Base-by-base conservation (phyloP, 2,113 vertebrate species). In the Grammomys surdaster region DNA sequence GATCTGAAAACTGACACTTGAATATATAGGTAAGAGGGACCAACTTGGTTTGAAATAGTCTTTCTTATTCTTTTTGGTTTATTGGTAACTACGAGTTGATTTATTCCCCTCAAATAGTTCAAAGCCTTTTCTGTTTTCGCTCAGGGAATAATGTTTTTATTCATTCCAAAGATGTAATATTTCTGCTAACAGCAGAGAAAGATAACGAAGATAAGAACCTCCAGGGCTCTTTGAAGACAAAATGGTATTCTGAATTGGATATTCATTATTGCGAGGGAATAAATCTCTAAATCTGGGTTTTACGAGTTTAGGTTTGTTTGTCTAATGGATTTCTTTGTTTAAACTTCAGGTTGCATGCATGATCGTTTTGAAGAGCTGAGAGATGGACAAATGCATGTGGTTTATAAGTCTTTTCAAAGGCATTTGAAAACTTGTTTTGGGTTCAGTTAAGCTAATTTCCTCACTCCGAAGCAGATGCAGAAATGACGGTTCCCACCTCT, bases 91-190 rank as follows among this genome's bases (percentile, higher is more conserved):
- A 67, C 3, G 77, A 93, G 87, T 88, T 97, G 95, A 97, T 95
- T 97, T 96, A 94, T 96, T 58, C 67, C 72, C 63, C 8, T 78
- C 81, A 97, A 95, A 95, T 95, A 94, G 93, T 97, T 97, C 96
- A 97, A 95, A 97, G 97, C 48, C 67, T 84, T 96, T 89, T 97
- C 94, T 91, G 60, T 89, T 95, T 96, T 91, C 78, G 78, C 93
- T 91, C 75, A 93, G 96, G 87, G 96, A 95, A 97, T 95, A 89
- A 93, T 96, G 95, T 95, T 96, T 96, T 96, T 89, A 93, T 96
- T 94, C 95, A 96, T 97, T 97, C 95, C 93, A 94, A 96, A 97
- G 96, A 94, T 96, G 89, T 96, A 95, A 76, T 95, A 87, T 97
- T 96, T 97, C 87, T 94, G 93, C 89, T 95, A 97, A 89, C 89